phyloP scores from a whole-genome alignment of 2,797 vertebrate genomes.

The Sebastes vulpes region DNA sequence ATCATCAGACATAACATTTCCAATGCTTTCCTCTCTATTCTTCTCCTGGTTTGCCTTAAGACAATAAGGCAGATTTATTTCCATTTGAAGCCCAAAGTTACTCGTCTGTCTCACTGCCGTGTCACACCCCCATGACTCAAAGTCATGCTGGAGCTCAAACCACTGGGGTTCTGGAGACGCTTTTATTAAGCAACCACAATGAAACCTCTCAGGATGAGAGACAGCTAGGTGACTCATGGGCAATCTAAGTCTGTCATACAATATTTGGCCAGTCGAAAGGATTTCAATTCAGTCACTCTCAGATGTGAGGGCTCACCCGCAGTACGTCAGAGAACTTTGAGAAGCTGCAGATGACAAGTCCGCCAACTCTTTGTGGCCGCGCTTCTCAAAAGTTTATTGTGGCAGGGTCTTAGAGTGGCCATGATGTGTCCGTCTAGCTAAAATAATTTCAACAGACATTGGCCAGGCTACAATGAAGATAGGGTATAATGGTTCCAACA shows the following conservation, averaged over 20 bases:
- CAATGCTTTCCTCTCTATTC: neutral
- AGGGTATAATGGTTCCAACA: neutral
- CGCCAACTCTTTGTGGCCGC: neutral
- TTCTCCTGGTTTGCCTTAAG: conserved; percentile 6
- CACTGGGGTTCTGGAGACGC: conserved; percentile 6
- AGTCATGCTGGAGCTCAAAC: conserved; percentile 11
- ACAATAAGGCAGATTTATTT: conserved; percentile 22
- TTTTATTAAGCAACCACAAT: conserved; percentile 26
- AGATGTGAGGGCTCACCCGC: conserved; percentile 20
- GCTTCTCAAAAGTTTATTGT: neutral
- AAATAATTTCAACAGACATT: neutral
- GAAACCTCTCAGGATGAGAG: conserved; percentile 23
- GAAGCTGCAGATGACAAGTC: conserved; percentile 20
- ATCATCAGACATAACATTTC: conserved; percentile 34
- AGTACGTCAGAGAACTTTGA: neutral
- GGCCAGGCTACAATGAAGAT: neutral
- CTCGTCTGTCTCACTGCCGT: neutral
- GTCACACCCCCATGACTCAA: conserved; percentile 24
- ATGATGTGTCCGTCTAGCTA: neutral
- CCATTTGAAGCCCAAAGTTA: conserved; percentile 6
- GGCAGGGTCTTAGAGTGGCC: neutral
- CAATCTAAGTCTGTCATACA: conserved; percentile 34
- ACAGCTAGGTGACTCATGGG: conserved; percentile 39
- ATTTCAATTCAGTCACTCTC: conserved; percentile 27
- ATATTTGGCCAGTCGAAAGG: conserved; percentile 24